Evolutionary conservation across 2,113 vertebrate species (phyloP).

Genomic region (Clinocottus analis): DNA sequence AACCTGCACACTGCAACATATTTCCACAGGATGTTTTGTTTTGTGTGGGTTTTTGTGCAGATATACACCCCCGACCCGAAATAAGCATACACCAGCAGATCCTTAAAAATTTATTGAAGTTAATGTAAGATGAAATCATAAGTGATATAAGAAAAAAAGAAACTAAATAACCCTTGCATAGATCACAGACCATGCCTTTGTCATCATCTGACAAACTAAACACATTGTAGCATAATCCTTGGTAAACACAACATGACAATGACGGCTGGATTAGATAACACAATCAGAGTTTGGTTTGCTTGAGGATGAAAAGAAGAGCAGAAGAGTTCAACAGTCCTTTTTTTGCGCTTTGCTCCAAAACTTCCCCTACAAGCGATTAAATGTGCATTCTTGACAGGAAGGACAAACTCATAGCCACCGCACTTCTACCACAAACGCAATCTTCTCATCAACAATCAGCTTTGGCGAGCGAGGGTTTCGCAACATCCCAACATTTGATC

Average conservation of each 20-base stretch:
- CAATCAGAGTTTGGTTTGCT: slow-evolving; percentile 66
- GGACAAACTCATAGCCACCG: slow-evolving; percentile 53
- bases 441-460: slow-evolving; percentile 43
- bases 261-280: slow-evolving; percentile 63
- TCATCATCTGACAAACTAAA: slow-evolving; percentile 85
- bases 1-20: slow-evolving; percentile 46
- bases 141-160: slow-evolving; percentile 86
- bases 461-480: slow-evolving; percentile 53
- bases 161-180: slow-evolving; percentile 90
- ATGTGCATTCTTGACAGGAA: slow-evolving; percentile 59
- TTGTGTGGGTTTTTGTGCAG: not conserved
- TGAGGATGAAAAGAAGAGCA: slow-evolving; percentile 68
- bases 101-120: slow-evolving; percentile 97
- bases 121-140: slow-evolving; percentile 93
- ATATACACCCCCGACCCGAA: slow-evolving; percentile 31
- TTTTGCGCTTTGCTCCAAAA: slow-evolving; percentile 59
- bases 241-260: slow-evolving; percentile 68
- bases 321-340: slow-evolving; percentile 69
- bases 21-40: slow-evolving; percentile 35
- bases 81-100: slow-evolving; percentile 82
- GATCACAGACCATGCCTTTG: slow-evolving; percentile 94
- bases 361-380: slow-evolving; percentile 38
- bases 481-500: slow-evolving; percentile 53
- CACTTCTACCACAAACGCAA: slow-evolving; percentile 31
- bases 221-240: slow-evolving; percentile 78